Evolutionary conservation across 1,140 invertebrate genomes (phyloP).

Genomic region (Coboldia fuscipes): DNA sequence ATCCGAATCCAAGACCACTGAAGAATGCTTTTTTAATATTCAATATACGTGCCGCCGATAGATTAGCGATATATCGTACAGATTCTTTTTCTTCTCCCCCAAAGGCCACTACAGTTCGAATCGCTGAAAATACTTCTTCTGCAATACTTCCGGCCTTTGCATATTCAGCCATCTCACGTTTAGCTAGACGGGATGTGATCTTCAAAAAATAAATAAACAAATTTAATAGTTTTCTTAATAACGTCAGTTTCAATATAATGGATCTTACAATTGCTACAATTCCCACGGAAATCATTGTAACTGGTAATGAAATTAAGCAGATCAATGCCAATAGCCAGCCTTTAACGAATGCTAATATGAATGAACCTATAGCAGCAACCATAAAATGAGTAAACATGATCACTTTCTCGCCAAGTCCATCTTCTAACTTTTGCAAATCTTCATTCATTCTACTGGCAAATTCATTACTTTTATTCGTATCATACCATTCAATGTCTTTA

Average conservation of each 20-base stretch:
- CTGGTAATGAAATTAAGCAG: slow-evolving; percentile 52
- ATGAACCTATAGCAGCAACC: slow-evolving; percentile 40
- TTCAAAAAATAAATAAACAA: too few relatives aligned
- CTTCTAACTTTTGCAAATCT: slow-evolving; percentile 70
- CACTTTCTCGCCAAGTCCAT: slow-evolving; percentile 77
- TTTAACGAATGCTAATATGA: slow-evolving; percentile 49
- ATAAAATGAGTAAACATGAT: slow-evolving; percentile 54
- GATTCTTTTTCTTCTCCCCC: slow-evolving; percentile 54
- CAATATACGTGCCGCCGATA: slow-evolving; percentile 35
- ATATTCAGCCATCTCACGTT: slow-evolving; percentile 40
- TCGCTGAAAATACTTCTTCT: slow-evolving; percentile 53
- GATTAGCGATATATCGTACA: slow-evolving; percentile 35
- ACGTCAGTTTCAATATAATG: background rate
- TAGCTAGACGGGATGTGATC: slow-evolving; percentile 28
- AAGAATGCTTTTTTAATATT: slow-evolving; percentile 49
- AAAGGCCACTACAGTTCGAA: slow-evolving; percentile 64
- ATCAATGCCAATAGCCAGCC: slow-evolving; percentile 69
- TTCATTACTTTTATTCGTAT: slow-evolving; percentile 56
- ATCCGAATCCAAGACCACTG: slow-evolving; percentile 41
- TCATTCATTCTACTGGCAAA: slow-evolving; percentile 62
- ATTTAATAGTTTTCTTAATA: background rate
- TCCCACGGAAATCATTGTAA: slow-evolving; percentile 37
- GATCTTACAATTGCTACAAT: slow-evolving; percentile 31
- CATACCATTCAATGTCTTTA: slow-evolving; percentile 69
- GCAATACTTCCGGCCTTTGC: slow-evolving; percentile 56